Evolutionary conservation across 2,888 invertebrate genomes (phyloP).

Genomic region (Dynastes grantii): DNA sequence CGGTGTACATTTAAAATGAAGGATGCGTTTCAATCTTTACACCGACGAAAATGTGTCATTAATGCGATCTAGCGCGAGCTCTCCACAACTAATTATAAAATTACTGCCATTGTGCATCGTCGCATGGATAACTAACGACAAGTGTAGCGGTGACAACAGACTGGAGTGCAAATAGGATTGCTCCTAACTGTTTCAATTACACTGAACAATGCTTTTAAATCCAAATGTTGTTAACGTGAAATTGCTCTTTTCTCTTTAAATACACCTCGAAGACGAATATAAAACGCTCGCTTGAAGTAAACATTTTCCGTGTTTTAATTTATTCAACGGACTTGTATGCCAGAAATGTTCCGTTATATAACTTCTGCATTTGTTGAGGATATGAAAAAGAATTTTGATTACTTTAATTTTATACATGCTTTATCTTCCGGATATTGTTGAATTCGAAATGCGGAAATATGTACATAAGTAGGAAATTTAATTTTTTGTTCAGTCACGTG

Average conservation of each 20-base stretch:
- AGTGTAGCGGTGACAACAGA: constrained; percentile 20
- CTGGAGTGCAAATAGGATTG: constrained; percentile 15
- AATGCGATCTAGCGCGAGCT: not conserved
- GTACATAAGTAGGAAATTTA: not conserved
- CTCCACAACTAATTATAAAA: not conserved
- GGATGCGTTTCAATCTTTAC: too few relatives aligned
- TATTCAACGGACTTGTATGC: not conserved
- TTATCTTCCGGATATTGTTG: constrained; percentile 3
- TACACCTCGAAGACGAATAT: not conserved
- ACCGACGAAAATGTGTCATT: not conserved
- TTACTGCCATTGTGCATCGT: not conserved
- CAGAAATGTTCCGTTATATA: not conserved
- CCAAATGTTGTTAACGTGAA: constrained; percentile 11
- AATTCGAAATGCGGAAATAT: constrained; percentile 19
- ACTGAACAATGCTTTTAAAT: not conserved
- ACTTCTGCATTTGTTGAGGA: not conserved
- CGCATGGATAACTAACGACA: constrained; percentile 3
- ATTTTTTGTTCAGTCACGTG: too few relatives aligned
- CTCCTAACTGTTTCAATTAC: constrained; percentile 18
- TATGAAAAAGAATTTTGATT: not conserved
- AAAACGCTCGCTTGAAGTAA: not conserved
- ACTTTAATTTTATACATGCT: not conserved
- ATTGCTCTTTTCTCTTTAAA: constrained; percentile 22
- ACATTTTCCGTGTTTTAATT: constrained; percentile 5
- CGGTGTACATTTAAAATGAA: too few relatives aligned